Conservation (phyloP, 1,140 invertebrate species). For the Drosophila pallidifrons region DNA sequence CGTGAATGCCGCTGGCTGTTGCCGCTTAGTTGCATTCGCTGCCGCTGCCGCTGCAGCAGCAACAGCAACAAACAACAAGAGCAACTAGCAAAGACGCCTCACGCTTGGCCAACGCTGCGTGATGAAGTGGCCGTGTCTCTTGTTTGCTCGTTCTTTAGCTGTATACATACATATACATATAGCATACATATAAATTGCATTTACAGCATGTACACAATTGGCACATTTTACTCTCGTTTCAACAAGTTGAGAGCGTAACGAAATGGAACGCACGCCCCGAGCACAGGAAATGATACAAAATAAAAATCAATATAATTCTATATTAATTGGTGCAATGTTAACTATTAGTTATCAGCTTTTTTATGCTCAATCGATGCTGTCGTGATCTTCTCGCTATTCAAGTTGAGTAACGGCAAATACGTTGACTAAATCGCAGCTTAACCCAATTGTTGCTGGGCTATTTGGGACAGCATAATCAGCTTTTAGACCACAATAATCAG, state of each 20-base stretch:
- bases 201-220: constrained; percentile 62
- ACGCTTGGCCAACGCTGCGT: constrained; percentile 80
- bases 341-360: neutral
- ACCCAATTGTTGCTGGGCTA: constrained; percentile 22
- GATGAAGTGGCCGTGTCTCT: constrained; percentile 78
- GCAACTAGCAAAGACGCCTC: constrained; percentile 43
- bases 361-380: neutral
- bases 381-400: neutral
- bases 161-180: constrained; percentile 13
- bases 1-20: constrained; percentile 43
- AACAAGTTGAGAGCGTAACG: constrained; percentile 64
- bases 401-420: constrained; percentile 11
- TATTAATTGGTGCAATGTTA: constrained; percentile 23
- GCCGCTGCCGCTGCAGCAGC: constrained; percentile 38
- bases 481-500: constrained; percentile 6
- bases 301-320: constrained; percentile 50
- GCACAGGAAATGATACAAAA: constrained; percentile 66
- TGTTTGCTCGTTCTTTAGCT: constrained; percentile 40
- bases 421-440: constrained; percentile 50
- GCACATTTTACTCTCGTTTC: constrained; percentile 79
- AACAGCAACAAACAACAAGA: constrained; percentile 22
- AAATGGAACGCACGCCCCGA: constrained; percentile 65
- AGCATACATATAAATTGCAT: constrained; percentile 55
- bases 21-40: constrained; percentile 52
- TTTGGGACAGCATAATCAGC: constrained; percentile 56